Base-by-base conservation (phyloP, 2,888 invertebrate genomes). In the Quadroppia sp. region DNA sequence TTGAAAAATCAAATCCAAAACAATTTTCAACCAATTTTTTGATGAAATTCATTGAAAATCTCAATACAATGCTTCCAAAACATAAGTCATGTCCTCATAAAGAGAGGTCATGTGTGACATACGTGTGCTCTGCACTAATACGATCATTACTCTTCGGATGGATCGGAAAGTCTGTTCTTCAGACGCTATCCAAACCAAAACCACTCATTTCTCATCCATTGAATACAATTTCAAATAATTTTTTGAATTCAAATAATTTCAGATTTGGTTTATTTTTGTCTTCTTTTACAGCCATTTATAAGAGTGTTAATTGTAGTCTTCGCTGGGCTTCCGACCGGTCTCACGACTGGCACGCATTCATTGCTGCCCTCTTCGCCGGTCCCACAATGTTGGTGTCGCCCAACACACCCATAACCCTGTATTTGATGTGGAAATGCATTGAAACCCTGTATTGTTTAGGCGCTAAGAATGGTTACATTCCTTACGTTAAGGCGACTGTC, bases 361-460 rank as follows among this genome's bases (percentile, higher is more conserved):
- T 89, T 48, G 89, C 90, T 7, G 90, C 89, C 23, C 82, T 89
- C 73, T 78, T 90, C 20, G 89, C 90, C 6, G 90, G 90, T 56
- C 81, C 87, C 69, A 85, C 89, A 45, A 90, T 92, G 84, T 83
- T 85, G 32, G 87, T 88, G 78, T 91, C 89, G 82, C 89, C 90
- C 42, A 90, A 89, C 80, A 88, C 88, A 56, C 89, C 90, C 0
- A 86, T 92, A 71, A 88, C 91, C n/a, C 84, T 92, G 36, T 92
- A 92, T 81, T 87, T 90, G 7, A 86, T 90, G 83, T 91, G 91
- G 89, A 92, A 92, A 83, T 86, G 88, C 64, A 84, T 90, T 53
- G 92, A 92, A 64, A 23, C 59, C 15, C 32, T 72, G 11, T 72
- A 50, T 42, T 36, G 71, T 45, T 42, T 71, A 48, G 74, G 42